phyloP scores from a whole-genome alignment of 1,140 invertebrate genomes.

The Teleopsis dalmanni region DNA sequence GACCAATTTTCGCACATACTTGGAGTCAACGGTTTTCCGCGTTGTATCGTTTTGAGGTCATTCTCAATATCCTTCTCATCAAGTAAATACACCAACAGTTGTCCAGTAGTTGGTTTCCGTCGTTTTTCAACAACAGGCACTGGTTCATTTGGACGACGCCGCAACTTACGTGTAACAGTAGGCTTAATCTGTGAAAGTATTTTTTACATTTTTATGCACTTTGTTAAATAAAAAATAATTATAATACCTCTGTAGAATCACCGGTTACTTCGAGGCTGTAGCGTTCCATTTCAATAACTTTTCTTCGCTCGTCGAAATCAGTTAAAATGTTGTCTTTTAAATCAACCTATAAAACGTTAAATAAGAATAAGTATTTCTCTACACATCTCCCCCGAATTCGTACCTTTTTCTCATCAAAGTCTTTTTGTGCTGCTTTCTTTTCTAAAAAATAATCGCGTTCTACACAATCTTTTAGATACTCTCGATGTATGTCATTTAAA shows the following conservation, averaged over 20 bases:
- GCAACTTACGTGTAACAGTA: slow-evolving; percentile 76
- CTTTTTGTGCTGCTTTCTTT: slow-evolving; percentile 77
- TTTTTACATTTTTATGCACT: not conserved
- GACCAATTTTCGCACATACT: too few species aligned
- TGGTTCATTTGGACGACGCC: slow-evolving; percentile 88
- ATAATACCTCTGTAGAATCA: slow-evolving; percentile 69
- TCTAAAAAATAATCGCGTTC: slow-evolving; percentile 83
- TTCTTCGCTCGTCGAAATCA: slow-evolving; percentile 88
- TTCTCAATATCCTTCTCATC: slow-evolving; percentile 85
- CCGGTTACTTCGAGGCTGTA: slow-evolving; percentile 80
- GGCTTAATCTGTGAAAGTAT: slow-evolving; percentile 51
- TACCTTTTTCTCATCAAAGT: slow-evolving; percentile 89
- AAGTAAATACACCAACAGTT: slow-evolving; percentile 75
- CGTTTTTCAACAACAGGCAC: slow-evolving; percentile 76
- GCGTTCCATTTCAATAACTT: slow-evolving; percentile 80
- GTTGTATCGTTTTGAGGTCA: slow-evolving; percentile 76
- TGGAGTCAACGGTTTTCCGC: slow-evolving; percentile 52
- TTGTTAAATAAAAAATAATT: not conserved
- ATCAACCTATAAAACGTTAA: slow-evolving; percentile 48
- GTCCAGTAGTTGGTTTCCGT: slow-evolving; percentile 64
- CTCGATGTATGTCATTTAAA: slow-evolving; percentile 73
- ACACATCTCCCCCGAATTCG: not conserved
- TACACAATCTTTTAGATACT: slow-evolving; percentile 76
- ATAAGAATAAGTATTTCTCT: not conserved
- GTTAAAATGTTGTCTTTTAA: slow-evolving; percentile 80